Evolutionary conservation across 2,113 vertebrate genomes (phyloP).

Genomic region (Grantiella picta): DNA sequence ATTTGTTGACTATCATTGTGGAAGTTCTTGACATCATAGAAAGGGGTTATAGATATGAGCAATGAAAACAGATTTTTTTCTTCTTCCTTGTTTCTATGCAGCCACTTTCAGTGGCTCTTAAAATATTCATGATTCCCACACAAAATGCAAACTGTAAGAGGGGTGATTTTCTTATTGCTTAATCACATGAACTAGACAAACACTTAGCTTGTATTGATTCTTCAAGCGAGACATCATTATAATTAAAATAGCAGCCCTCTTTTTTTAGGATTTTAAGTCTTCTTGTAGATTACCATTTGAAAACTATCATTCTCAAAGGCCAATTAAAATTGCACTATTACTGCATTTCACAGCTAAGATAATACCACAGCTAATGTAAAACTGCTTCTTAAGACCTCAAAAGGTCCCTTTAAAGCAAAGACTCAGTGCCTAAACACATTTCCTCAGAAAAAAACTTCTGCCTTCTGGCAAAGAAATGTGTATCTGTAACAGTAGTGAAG

Average conservation of each 20-base stretch:
- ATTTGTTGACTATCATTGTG: background rate
- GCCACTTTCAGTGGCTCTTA: background rate
- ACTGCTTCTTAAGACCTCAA: background rate
- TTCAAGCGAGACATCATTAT: background rate
- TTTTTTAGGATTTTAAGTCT: conserved; percentile 26
- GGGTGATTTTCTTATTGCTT: background rate
- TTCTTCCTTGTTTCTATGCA: background rate
- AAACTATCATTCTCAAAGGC: conserved; percentile 44
- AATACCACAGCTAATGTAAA: conserved; percentile 3
- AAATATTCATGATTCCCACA: conserved; percentile 17
- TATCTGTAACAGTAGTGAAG: background rate
- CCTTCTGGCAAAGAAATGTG: conserved; percentile 10
- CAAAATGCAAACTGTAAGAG: conserved; percentile 34
- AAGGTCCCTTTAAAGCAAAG: background rate
- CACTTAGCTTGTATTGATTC: conserved; percentile 5
- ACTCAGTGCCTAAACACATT: background rate
- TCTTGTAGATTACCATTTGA: conserved; percentile 3
- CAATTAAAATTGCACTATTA: conserved; percentile 28
- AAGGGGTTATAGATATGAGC: background rate
- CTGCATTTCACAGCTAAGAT: conserved; percentile 26
- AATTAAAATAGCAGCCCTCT: background rate
- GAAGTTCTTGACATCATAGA: background rate
- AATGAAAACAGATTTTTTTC: background rate
- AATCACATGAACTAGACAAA: background rate
- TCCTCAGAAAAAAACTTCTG: background rate